Evolutionary conservation across 2,113 vertebrate genomes (phyloP).

Genomic region (Scomber scombrus): DNA sequence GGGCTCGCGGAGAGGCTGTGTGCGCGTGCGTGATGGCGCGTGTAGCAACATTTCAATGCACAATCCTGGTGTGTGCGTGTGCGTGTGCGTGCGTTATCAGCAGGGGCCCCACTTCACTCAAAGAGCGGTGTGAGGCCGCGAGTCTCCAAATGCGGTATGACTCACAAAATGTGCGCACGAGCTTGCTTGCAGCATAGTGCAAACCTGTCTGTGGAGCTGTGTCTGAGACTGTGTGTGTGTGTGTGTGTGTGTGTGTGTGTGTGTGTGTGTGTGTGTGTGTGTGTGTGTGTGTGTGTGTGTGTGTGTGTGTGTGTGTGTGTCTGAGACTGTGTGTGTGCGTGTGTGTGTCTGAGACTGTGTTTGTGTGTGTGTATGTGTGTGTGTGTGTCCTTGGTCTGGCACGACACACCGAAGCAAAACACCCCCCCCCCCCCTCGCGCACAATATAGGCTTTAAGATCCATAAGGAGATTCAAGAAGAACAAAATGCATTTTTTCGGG

Average conservation of each 20-base stretch:
- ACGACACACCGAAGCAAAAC: slow-evolving; percentile 41
- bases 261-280: neutral
- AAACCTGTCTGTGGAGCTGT: slow-evolving; percentile 15
- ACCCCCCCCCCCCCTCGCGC: too few species aligned
- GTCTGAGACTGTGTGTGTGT: neutral
- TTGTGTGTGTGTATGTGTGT: too few species aligned
- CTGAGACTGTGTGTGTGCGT: neutral
- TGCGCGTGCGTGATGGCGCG: neutral
- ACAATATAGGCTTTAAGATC: neutral
- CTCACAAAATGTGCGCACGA: slow-evolving; percentile 59
- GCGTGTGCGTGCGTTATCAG: slow-evolving; percentile 26
- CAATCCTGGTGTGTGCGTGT: neutral
- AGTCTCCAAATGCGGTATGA: slow-evolving; percentile 68
- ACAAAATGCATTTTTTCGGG: slow-evolving; percentile 4
- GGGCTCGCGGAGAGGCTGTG: neutral
- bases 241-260: slow-evolving; percentile 7
- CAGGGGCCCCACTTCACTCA: slow-evolving; percentile 62
- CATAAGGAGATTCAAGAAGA: slow-evolving; percentile 1
- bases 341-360: neutral
- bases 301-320: neutral
- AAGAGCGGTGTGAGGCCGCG: slow-evolving; percentile 39
- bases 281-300: slow-evolving; percentile 17
- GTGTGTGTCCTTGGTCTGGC: slow-evolving; percentile 43
- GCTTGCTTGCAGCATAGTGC: slow-evolving; percentile 24
- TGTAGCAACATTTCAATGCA: too few species aligned